phyloP scores from a whole-genome alignment of 2,888 invertebrate genomes.

The Lymantria dispar region DNA sequence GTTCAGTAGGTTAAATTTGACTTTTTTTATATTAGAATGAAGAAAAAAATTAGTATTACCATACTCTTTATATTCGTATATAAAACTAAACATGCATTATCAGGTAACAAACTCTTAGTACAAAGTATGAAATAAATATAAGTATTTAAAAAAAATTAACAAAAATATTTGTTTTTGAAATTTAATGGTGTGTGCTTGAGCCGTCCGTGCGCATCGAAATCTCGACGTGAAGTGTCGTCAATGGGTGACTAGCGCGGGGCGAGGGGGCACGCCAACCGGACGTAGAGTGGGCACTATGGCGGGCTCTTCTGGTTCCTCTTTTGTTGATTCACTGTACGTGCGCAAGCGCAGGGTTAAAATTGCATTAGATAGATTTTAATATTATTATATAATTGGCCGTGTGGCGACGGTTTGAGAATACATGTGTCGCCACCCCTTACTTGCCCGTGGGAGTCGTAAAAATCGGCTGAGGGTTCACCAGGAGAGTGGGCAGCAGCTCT shows the following conservation, averaged over 20 bases:
- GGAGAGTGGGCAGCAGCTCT: too few relatives aligned
- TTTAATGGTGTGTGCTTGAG: background rate
- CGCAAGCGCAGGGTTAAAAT: constrained; percentile 1
- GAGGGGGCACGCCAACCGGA: constrained; percentile 54
- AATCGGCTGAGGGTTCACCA: too few relatives aligned
- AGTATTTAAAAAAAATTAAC: constrained; percentile 20
- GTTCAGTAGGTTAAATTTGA: background rate
- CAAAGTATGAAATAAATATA: constrained; percentile 31
- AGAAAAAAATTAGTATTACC: background rate
- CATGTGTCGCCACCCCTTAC: too few relatives aligned
- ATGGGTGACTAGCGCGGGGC: constrained; percentile 53
- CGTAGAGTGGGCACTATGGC: constrained; percentile 68
- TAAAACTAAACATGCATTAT: constrained; percentile 2
- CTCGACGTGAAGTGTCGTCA: constrained; percentile 20
- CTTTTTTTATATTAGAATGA: background rate
- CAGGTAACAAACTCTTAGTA: constrained; percentile 36
- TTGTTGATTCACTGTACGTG: constrained; percentile 52
- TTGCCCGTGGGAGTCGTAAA: too few relatives aligned
- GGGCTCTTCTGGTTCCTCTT: constrained; percentile 58
- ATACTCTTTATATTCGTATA: background rate
- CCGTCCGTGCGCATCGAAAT: background rate
- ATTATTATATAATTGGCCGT: too few relatives aligned
- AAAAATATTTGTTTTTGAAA: constrained; percentile 3
- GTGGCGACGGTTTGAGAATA: too few relatives aligned
- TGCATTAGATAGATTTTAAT: too few relatives aligned